phyloP scores from a whole-genome alignment of 2,797 vertebrate species.

The Typhlichthys subterraneus region DNA sequence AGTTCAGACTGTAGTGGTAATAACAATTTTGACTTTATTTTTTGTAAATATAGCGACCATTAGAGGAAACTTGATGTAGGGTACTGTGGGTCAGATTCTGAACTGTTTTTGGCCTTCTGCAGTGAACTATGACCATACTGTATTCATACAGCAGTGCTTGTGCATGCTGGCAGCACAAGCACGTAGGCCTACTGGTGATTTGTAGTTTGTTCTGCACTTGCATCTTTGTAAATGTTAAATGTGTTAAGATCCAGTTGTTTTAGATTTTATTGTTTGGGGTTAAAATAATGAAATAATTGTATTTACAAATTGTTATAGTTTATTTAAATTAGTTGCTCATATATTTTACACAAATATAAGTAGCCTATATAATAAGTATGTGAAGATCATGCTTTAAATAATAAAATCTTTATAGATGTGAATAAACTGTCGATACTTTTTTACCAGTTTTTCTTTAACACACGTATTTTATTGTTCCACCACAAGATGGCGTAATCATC shows the following conservation, averaged over 20 bases:
- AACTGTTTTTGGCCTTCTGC: no score
- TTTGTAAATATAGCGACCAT: constrained; percentile 26
- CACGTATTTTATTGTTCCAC: background rate
- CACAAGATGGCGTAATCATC: constrained; percentile 48
- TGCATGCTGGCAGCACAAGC: constrained; percentile 13
- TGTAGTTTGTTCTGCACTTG: background rate
- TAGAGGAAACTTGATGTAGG: constrained; percentile 55
- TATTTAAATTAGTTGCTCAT: constrained; percentile 54
- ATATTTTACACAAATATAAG: constrained; percentile 48
- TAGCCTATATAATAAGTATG: constrained; percentile 20
- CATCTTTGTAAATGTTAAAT: constrained; percentile 17
- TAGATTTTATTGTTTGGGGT: constrained; percentile 19
- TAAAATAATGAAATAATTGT: constrained; percentile 20
- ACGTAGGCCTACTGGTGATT: background rate
- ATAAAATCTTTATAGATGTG: constrained; percentile 49
- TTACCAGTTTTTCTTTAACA: background rate
- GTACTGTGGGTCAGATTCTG: no score
- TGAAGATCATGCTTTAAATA: constrained; percentile 47
- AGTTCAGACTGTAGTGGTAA: constrained; percentile 18
- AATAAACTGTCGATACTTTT: constrained; percentile 59
- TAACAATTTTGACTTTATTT: constrained; percentile 5
- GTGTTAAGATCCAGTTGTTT: constrained; percentile 37
- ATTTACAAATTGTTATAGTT: constrained; percentile 37
- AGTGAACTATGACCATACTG: no score
- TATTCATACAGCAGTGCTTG: constrained; percentile 28